Percentiles rank a stretch among this genome's conserved stretches.
Evolutionary conservation across 2,888 invertebrate species (phyloP).

Genomic region (Stenurella melanura): DNA sequence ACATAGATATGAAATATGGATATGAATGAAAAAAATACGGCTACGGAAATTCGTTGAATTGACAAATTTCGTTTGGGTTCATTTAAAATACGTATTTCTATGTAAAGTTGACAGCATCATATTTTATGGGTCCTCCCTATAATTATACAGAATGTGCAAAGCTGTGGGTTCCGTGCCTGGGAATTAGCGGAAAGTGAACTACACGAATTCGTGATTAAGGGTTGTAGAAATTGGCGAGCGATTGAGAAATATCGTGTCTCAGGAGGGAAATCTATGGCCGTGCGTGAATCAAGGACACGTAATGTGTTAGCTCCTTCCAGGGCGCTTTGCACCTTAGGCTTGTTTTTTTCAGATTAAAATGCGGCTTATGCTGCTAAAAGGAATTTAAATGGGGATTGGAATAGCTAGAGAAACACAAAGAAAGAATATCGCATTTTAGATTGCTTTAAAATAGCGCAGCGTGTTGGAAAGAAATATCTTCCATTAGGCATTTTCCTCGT

Average conservation of each 20-base stretch:
- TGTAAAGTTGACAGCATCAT: not conserved
- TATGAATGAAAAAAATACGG: no score
- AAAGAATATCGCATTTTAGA: constrained; percentile 33
- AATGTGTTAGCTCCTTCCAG: constrained; percentile 12
- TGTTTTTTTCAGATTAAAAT: constrained; percentile 46
- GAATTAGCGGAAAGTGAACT: constrained; percentile 31
- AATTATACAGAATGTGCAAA: constrained; percentile 4
- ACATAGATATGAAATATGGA: no score
- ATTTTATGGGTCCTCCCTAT: not conserved
- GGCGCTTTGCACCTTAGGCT: constrained; percentile 23
- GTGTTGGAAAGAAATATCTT: constrained; percentile 30
- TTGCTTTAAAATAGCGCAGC: constrained; percentile 26
- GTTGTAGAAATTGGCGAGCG: constrained; percentile 60
- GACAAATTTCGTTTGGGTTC: not conserved
- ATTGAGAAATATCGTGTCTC: constrained; percentile 66
- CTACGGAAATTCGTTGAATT: no score
- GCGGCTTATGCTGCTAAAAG: constrained; percentile 31
- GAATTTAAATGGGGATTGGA: constrained; percentile 30
- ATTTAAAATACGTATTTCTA: not conserved
- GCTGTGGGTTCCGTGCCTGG: constrained; percentile 15
- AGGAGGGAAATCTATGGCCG: constrained; percentile 60
- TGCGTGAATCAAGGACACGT: constrained; percentile 62
- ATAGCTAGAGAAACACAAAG: constrained; percentile 32
- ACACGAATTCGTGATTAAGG: constrained; percentile 59
- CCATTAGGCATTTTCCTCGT: constrained; percentile 29